Conservation (phyloP, 1,140 invertebrate genomes). For the Holcopasites calliopsidis region DNA sequence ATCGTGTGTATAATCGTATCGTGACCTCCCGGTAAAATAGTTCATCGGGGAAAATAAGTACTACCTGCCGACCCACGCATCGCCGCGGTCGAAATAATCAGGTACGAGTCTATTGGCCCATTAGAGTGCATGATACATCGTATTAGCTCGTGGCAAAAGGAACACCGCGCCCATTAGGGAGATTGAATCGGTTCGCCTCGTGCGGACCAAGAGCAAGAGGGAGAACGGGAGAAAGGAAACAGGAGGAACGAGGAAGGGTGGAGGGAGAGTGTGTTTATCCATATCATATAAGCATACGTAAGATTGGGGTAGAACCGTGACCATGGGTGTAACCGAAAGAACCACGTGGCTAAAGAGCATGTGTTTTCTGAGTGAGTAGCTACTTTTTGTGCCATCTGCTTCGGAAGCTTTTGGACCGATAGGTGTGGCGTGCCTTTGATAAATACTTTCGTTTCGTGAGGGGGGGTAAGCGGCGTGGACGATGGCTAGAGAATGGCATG, state of each 20-base stretch:
- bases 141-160: constrained; percentile 68
- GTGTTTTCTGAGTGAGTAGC: constrained; percentile 66
- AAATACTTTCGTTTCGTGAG: constrained; percentile 40
- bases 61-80: constrained; percentile 64
- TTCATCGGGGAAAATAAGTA: constrained; percentile 46
- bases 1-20: constrained; percentile 7
- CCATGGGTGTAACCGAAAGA: constrained; percentile 60
- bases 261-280: constrained; percentile 60
- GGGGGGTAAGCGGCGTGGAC: constrained; percentile 1
- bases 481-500: constrained; percentile 13
- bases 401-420: constrained; percentile 53
- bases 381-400: constrained; percentile 64
- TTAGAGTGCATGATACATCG: constrained; percentile 72
- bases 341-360: constrained; percentile 64
- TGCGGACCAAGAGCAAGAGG: constrained; percentile 22
- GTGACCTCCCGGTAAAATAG: constrained; percentile 48
- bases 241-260: constrained; percentile 42
- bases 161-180: constrained; percentile 71
- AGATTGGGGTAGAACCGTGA: constrained; percentile 58
- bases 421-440: constrained; percentile 61
- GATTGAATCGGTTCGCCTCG: constrained; percentile 70
- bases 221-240: neutral
- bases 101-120: constrained; percentile 63
- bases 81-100: constrained; percentile 59
- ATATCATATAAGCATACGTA: constrained; percentile 60